Evolutionary conservation across 1,140 invertebrate genomes (phyloP), one percentile per base, ranked within the genome.

Genomic region (Calephelis virginiensis): DNA sequence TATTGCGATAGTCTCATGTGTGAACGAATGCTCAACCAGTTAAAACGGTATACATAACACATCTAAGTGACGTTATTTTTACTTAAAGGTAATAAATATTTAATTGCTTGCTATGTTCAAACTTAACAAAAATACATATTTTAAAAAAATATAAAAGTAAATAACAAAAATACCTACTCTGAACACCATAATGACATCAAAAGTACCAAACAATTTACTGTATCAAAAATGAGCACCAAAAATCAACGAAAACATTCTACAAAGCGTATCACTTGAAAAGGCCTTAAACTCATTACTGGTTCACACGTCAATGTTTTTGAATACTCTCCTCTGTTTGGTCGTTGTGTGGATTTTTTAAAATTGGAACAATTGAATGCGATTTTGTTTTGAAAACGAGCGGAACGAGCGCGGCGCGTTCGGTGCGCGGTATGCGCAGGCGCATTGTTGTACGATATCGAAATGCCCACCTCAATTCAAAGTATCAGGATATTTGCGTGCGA

Each of bases 311-410:
- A 74, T 90, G 84, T 88, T 90, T 86, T 74, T 78, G 80, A 84
- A 86, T 82, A 76, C 71, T 72, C 63, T 69, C 69, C 68, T 77
- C 73, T 87, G 85, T 84, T 89, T 88, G 72, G 72, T 83, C 79
- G 80, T 88, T 89, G 84, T 87, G 80, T 86, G 70, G 76, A 78
- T 83, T 88, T 79, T 89, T 84, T 72, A 78, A 28, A 82, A 83
- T 80, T 74, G 74, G 70, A 87, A 90, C 85, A 89, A 87, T 88
- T 73, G 84, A 76, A 70, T 71, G 60, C 66, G 69, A 75, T 74
- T 75, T 81, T 89, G 86, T 90, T 90, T 86, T 90, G 80, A 87
- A 88, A 90, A 88, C 83, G 59, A 71, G 69, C 71, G 74, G 76
- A 73, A 69, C 65, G 72, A 64, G 76, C 64, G 56, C 61, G 64